Percentiles rank a stretch among this genome's conserved stretches.
These are phyloP conservation scores for Stomatorhinus ivindoensis DNA, from an alignment of 2,113 vertebrate species.

Conservation along the genomic window DNA sequence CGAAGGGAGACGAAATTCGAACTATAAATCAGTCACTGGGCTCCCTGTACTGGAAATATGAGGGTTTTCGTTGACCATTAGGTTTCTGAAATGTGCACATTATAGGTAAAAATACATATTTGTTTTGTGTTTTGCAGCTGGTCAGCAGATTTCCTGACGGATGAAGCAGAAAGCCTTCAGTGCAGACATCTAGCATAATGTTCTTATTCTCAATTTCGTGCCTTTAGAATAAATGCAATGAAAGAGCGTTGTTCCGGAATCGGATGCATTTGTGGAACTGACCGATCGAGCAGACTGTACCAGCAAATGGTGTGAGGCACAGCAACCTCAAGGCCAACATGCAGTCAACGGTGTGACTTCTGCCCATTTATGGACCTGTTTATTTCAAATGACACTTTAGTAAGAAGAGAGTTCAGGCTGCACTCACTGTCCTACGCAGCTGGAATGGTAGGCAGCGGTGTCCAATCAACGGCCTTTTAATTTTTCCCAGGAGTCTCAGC, in stretches of 20 bases:
- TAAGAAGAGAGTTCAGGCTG: neutral
- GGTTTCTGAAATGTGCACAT: neutral
- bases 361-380: neutral
- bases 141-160: neutral
- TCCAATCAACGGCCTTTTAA: neutral
- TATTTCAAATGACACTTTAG: neutral
- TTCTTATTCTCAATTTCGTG: neutral
- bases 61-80: neutral
- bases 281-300: neutral
- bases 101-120: neutral
- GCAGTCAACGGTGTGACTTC: neutral
- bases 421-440: constrained; percentile 36
- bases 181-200: neutral
- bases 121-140: neutral
- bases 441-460: neutral
- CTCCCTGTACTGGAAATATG: neutral
- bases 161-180: neutral
- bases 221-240: neutral
- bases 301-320: neutral
- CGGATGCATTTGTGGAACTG: neutral
- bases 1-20: neutral
- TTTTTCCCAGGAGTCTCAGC: neutral
- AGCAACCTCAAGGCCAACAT: neutral
- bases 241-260: neutral
- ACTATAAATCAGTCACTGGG: neutral